These are phyloP conservation scores for Heterochromis multidens DNA, from an alignment of 2,113 vertebrate species.

Conservation along the genomic window DNA sequence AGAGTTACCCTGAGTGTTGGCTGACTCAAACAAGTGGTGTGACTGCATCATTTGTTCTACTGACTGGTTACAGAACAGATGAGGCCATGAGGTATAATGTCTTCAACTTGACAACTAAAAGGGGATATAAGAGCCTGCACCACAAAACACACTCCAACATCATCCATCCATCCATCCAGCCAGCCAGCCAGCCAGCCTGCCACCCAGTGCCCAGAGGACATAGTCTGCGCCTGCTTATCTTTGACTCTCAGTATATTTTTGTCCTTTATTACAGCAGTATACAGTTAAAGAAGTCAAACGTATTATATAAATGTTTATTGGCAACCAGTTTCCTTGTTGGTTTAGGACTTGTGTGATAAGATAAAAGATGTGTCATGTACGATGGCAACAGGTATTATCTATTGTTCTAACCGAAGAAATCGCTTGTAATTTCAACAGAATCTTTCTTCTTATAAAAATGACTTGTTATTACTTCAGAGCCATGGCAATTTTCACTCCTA, in stretches of 20 bases:
- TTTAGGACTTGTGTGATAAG: not conserved
- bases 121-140: not conserved
- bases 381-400: not conserved
- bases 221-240: not conserved
- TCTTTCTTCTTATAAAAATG: not conserved
- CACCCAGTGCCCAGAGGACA: not conserved
- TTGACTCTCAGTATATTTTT: not conserved
- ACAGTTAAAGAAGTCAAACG: not conserved
- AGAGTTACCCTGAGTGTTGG: constrained; percentile 68
- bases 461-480: not conserved
- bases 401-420: not conserved
- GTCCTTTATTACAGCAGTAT: not conserved
- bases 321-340: not conserved
- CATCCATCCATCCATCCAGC: not conserved
- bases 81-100: not conserved
- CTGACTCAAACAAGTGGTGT: constrained; percentile 80
- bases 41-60: constrained; percentile 56
- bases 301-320: not conserved
- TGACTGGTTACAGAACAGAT: constrained; percentile 67
- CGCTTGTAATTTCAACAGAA: not conserved
- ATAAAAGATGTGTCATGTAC: not conserved
- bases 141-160: not conserved
- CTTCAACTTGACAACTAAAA: not conserved
- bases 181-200: not conserved
- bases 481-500: not conserved